Evolutionary conservation across 2,888 invertebrate species (phyloP), one percentile per base, ranked within the genome.

Genomic region (Melangyna quadrimaculata): DNA sequence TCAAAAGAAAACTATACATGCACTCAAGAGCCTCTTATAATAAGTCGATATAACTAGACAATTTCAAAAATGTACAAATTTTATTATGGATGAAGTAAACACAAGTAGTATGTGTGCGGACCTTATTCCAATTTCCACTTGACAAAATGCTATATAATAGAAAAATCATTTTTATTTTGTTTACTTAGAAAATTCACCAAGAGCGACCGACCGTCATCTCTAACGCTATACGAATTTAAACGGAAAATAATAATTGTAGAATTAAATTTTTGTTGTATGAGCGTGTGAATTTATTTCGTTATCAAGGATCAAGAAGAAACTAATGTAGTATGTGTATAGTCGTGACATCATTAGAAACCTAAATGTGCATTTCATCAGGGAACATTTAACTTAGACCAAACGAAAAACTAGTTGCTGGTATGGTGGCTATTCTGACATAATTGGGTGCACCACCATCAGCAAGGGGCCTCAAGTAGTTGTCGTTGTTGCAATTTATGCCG

Each of bases 311-410:
- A 69, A n/a, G n/a, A 69, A 40, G 53, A 74, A 74, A 61, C 51
- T 61, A n/a, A n/a, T n/a, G n/a, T n/a, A n/a, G n/a, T n/a, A n/a
- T n/a, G n/a, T n/a, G n/a, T n/a, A n/a, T n/a, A 37, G 61, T 79
- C 65, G 75, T 84, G 79, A 79, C 71, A 84, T 84, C 79, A 84
- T 84, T 84, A 83, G 79, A 40, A 43, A 70, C 24, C 24, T 55
- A 51, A 84, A 67, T 79, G 71, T 71, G 24, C 78, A 78, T 78
- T 78, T 63, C 73, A 69, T 63, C 73, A 69, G 45, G 65, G 45
- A 59, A 57, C 40, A 57, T 43, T 43, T 61, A 24, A 70, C 51
- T 74, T 51, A 43, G 8, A 43, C 8, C 40, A 9, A 32, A 19
- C 12, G 6, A 35, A 43, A 43, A 32, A 55, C 67, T 19, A 40